Conservation (phyloP, 2,888 invertebrate genomes). For the Tryphoninae sp. region DNA sequence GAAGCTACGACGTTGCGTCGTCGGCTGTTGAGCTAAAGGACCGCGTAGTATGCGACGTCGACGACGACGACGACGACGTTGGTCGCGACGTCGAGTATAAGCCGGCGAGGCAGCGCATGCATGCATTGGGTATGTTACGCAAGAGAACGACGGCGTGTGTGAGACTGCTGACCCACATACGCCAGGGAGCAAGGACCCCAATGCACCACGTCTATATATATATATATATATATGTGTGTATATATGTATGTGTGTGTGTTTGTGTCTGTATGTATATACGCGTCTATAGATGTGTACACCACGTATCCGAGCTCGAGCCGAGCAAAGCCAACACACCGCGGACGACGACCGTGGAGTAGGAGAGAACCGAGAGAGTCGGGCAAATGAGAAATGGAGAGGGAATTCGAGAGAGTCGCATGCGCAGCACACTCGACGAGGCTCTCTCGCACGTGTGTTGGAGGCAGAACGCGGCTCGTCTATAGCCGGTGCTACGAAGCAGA, state of each 20-base stretch:
- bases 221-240: constrained; percentile 38
- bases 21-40: constrained; percentile 36
- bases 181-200: constrained; percentile 81
- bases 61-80: constrained; percentile 51
- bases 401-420: constrained; percentile 23
- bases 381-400: not conserved
- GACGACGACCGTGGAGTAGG: constrained; percentile 44
- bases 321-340: constrained; percentile 33
- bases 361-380: constrained; percentile 52
- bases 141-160: constrained; percentile 80
- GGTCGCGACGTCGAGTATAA: constrained; percentile 58
- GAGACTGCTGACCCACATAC: constrained; percentile 82
- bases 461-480: constrained; percentile 2
- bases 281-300: not conserved
- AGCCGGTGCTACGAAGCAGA: not conserved
- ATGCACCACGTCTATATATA: constrained; percentile 70
- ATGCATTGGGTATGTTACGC: constrained; percentile 79
- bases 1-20: constrained; percentile 29
- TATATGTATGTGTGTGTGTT: constrained; percentile 10
- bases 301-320: no score
- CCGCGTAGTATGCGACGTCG: constrained; percentile 53
- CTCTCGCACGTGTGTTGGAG: constrained; percentile 24
- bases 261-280: constrained; percentile 9
- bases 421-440: not conserved
- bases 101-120: constrained; percentile 70